Evolutionary conservation across 2,888 invertebrate species (phyloP).

Genomic region (Micropterix aruncella): DNA sequence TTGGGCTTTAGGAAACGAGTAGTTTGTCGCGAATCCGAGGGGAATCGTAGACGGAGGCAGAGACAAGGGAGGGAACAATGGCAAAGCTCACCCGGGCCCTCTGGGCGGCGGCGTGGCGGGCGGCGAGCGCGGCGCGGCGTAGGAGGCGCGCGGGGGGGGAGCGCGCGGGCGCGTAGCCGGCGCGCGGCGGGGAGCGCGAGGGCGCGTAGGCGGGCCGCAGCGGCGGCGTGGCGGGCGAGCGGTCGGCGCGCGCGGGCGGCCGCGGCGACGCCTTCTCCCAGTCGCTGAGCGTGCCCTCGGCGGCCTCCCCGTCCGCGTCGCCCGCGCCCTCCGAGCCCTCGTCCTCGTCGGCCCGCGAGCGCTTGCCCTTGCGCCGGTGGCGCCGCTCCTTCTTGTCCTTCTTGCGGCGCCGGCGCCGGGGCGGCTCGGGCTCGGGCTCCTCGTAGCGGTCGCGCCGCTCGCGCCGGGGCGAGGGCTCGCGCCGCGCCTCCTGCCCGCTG

Average conservation of each 20-base stretch:
- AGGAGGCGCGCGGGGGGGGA: not conserved
- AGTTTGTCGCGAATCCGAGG: too few relatives aligned
- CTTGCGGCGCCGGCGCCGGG: constrained; percentile 21
- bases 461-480: constrained; percentile 17
- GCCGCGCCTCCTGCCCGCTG: constrained; percentile 30
- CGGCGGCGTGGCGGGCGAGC: constrained; percentile 43
- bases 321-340: not conserved
- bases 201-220: too few relatives aligned
- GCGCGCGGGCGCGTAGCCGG: not conserved
- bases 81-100: too few relatives aligned
- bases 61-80: too few relatives aligned
- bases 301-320: constrained; percentile 15
- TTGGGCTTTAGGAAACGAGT: too few relatives aligned
- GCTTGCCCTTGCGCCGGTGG: constrained; percentile 6
- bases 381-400: constrained; percentile 15
- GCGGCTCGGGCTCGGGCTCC: constrained; percentile 39
- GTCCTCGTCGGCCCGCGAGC: constrained; percentile 15
- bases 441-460: constrained; percentile 33
- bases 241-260: constrained; percentile 29
- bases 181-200: not conserved
- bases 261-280: constrained; percentile 42
- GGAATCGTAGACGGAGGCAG: too few relatives aligned
- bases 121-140: too few relatives aligned
- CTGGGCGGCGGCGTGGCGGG: not conserved
- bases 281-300: constrained; percentile 31